A percentile compares a stretch with the other conserved stretches of the same genome.
Evolutionary conservation across 2,888 invertebrate species (phyloP).

Genomic region (Subacronicta megacephala): DNA sequence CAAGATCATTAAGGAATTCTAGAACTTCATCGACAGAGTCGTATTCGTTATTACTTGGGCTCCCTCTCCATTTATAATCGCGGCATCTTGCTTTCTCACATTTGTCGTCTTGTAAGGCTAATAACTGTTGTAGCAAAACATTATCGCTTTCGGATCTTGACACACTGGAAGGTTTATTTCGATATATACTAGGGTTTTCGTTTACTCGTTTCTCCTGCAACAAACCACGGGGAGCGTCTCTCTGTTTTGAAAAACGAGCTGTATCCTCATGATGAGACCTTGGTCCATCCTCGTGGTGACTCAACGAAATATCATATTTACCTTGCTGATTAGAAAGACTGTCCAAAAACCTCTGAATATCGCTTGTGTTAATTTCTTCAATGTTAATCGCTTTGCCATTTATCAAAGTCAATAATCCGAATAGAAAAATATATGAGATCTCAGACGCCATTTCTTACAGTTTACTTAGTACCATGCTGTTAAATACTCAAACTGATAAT

Average conservation of each 20-base stretch:
- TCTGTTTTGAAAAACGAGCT: constrained; percentile 13
- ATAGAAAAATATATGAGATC: constrained; percentile 20
- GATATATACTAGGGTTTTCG: constrained; percentile 8
- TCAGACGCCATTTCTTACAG: constrained; percentile 24
- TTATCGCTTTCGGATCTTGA: background rate
- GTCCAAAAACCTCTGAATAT: constrained; percentile 27
- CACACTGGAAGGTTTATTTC: constrained; percentile 4
- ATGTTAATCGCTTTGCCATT: constrained; percentile 14
- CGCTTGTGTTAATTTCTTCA: constrained; percentile 6
- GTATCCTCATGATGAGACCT: constrained; percentile 29
- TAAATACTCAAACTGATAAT: constrained; percentile 20
- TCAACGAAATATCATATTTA: constrained; percentile 27
- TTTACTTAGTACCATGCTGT: constrained; percentile 4
- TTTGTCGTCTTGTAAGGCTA: background rate
- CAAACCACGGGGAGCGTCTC: background rate
- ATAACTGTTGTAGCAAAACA: background rate
- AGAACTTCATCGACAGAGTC: constrained; percentile 5
- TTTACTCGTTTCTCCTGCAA: background rate
- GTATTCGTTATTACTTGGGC: constrained; percentile 4
- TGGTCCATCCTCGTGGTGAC: constrained; percentile 33
- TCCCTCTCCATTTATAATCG: background rate
- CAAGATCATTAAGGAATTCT: constrained; percentile 6
- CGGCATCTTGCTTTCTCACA: constrained; percentile 11
- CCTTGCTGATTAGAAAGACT: constrained; percentile 16
- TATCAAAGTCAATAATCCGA: constrained; percentile 31